Conservation (phyloP, 2,113 vertebrate species). For the Rhineura floridana region DNA sequence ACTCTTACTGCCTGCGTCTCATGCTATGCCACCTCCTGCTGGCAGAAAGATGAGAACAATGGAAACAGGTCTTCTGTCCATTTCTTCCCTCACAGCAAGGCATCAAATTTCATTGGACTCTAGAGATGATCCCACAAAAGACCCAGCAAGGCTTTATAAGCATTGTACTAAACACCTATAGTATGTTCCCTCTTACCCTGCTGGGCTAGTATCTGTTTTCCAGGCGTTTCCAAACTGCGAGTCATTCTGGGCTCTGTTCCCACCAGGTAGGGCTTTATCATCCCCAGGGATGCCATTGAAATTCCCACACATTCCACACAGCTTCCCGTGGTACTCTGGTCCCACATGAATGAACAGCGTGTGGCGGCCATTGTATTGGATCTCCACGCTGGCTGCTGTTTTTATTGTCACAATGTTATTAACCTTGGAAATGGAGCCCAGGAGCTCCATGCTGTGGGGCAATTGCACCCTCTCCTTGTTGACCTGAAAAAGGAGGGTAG, state of each 20-base stretch:
- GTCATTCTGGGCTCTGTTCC: conserved; percentile 62
- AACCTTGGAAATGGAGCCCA: conserved; percentile 25
- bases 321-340: conserved; percentile 27
- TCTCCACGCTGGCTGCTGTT: conserved; percentile 41
- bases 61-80: not conserved
- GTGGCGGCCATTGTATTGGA: conserved; percentile 69
- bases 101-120: not conserved
- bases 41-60: not conserved
- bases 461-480: conserved; percentile 29
- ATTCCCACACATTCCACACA: conserved; percentile 79
- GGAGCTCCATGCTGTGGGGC: not conserved
- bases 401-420: conserved; percentile 58
- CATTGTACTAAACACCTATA: conserved; percentile 5
- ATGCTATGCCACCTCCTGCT: not conserved
- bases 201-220: conserved; percentile 51
- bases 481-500: conserved; percentile 50
- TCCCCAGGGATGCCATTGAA: conserved; percentile 67
- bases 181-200: not conserved
- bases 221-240: conserved; percentile 71
- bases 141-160: not conserved
- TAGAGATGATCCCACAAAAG: too few species aligned
- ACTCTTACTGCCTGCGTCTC: not conserved
- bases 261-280: conserved; percentile 70
- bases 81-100: too few species aligned
- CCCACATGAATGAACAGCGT: conserved; percentile 64